phyloP scores from a whole-genome alignment of 2,113 vertebrate species.

The Hemibagrus wyckioides region DNA sequence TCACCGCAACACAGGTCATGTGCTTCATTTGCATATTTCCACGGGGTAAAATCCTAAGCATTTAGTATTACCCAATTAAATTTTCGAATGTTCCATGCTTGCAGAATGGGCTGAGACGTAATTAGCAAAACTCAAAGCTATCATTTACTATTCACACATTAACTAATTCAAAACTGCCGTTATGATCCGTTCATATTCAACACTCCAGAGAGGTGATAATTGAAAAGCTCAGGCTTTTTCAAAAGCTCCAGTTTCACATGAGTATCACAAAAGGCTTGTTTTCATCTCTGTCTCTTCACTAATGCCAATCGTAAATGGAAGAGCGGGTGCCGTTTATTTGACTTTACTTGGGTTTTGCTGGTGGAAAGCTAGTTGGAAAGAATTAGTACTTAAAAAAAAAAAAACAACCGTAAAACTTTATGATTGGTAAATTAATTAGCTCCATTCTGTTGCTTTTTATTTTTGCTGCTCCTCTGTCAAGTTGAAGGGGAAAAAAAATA shows the following conservation, averaged over 20 bases:
- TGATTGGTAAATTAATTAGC: background rate
- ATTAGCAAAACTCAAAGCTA: background rate
- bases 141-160: background rate
- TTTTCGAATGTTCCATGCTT: background rate
- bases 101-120: background rate
- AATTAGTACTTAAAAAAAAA: background rate
- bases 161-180: background rate
- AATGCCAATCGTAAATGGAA: background rate
- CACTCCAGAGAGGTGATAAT: background rate
- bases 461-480: too few species aligned
- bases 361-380: background rate
- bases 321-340: background rate
- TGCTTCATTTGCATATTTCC: background rate
- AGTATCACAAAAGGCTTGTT: background rate
- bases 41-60: background rate
- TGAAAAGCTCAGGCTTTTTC: background rate
- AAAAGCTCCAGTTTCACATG: slow-evolving; percentile 3
- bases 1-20: background rate
- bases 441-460: background rate
- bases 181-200: background rate
- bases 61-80: background rate
- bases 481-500: too few species aligned
- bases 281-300: background rate
- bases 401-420: too few species aligned
- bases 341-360: background rate